Evolutionary conservation across 2,888 invertebrate species (phyloP), one percentile per base, ranked within the genome.

Genomic region (Sycophila texana): DNA sequence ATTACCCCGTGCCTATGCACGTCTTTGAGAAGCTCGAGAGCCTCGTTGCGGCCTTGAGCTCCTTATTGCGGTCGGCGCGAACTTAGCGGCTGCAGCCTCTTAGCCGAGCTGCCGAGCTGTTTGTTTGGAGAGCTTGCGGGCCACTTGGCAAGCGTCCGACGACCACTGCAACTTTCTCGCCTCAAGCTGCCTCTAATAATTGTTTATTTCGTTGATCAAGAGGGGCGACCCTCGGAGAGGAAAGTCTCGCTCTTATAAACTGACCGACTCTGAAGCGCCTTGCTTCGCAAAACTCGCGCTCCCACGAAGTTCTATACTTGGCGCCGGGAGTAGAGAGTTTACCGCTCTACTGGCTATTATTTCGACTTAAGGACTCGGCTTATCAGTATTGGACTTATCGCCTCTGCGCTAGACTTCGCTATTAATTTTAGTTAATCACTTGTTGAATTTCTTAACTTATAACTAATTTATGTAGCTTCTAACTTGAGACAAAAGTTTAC

Each of bases 191-290:
- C 55, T 61, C 60, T 74, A 67, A 72, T 78, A 81, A 75, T 78
- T 78, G 65, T 75, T 81, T 65, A 61, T 68, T 57, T 58, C 61
- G 14, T 68, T 72, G 55, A 81, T 76, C 53, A 71, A 66, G 74
- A 63, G 57, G 20, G 53, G 71, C 60, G 71, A 66, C 49, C 49
- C 74, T 60, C 53, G 57, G 57, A 18, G 7, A 7, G 58, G 10
- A 13, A 18, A 57, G n/a, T 49, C 20, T 47, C 49, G 49, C 13
- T 51, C n/a, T n/a, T n/a, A 30, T n/a, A 16, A 65, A 18, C 20
- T 12, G n/a, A n/a, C 63, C n/a, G 39, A 18, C 22, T 16, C 30
- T 20, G 30, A 26, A 30, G n/a, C n/a, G 30, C 47, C 10, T 65
- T 57, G 20, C 20, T 57, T 12, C n/a, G 39, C 16, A 16, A 30